A percentile compares a stretch with the other conserved stretches of the same genome.
Evolutionary conservation across 2,113 vertebrate species (phyloP).

Genomic region (Thunnus thynnus): DNA sequence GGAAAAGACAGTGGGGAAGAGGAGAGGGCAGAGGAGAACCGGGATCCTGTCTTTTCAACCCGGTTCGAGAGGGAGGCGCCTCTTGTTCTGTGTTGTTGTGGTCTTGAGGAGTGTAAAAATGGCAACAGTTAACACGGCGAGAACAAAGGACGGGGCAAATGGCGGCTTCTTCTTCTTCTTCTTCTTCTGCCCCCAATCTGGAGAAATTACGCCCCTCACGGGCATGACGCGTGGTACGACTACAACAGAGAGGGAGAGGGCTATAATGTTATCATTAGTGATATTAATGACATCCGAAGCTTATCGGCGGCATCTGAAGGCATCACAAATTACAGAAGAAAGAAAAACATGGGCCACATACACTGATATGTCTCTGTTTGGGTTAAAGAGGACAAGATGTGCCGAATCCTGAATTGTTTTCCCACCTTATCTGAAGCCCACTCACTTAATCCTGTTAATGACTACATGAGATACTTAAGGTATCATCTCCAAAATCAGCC

Average conservation of each 20-base stretch:
- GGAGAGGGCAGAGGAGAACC: conserved; percentile 21
- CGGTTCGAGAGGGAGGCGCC: conserved; percentile 5
- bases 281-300: conserved; percentile 69
- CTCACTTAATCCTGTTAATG: conserved; percentile 83
- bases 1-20: conserved; percentile 5
- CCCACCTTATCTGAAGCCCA: conserved; percentile 76
- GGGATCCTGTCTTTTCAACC: conserved; percentile 3
- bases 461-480: conserved; percentile 80
- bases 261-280: conserved; percentile 70
- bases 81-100: not conserved
- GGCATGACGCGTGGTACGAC: not conserved
- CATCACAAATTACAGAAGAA: conserved; percentile 77
- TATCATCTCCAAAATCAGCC: conserved; percentile 74
- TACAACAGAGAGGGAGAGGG: not conserved
- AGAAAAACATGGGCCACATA: conserved; percentile 74
- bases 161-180: not conserved
- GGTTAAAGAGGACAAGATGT: conserved; percentile 77
- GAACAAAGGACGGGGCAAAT: conserved; percentile 39
- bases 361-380: conserved; percentile 65
- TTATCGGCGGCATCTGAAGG: conserved; percentile 77
- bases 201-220: conserved; percentile 9
- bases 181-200: not conserved
- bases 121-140: conserved; percentile 4
- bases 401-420: conserved; percentile 76
- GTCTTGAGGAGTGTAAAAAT: conserved; percentile 5